Evolutionary conservation across 2,113 vertebrate species (phyloP), one percentile per base, ranked within the genome.

Genomic region (Regulus satrapa): DNA sequence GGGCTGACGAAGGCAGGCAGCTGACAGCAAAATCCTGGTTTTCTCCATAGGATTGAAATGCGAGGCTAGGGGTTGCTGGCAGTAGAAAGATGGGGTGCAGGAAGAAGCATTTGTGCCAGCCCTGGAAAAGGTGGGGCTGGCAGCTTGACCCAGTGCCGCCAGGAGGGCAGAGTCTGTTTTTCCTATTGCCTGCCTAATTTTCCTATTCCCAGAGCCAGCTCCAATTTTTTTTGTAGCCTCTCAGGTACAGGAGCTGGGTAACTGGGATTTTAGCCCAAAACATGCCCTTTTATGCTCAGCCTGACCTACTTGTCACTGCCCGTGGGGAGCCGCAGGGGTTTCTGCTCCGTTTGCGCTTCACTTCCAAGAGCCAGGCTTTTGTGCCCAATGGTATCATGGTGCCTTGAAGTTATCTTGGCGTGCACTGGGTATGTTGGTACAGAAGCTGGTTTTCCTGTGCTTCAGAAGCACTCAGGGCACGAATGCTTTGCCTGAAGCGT

Each of bases 241-340:
- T 21, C 54, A 62, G 74, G 46, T 93, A n/a, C 10, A 34, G 58
- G 81, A 62, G 36, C 56, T 43, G 59, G 26, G 16, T 64, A 43
- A 61, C 31, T 52, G 74, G 67, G 63, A 94, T 49, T 92, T 94
- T 75, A 91, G 73, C 85, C 88, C 89, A 21, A 89, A 86, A 59
- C 19, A 3, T 67, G 59, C 43, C 51, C 49, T 43, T 79, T 64
- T 40, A 67, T 56, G 23, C 86, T 92, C 61, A 54, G 76, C 77
- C 83, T 88, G 85, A 83, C 82, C 85, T 88, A 54, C 49, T 81
- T 71, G 84, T 78, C 40, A 0, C 36, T 34, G 73, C 64, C 67
- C 0, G 0, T 26, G 31, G 68, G 73, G 52, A 88, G 48, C 76
- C 0, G 0, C 0, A 0, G 73, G 62, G 41, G 12, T 29, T 93